Base-by-base conservation (phyloP, 2,888 invertebrate species). In the Chironomus riparius region DNA sequence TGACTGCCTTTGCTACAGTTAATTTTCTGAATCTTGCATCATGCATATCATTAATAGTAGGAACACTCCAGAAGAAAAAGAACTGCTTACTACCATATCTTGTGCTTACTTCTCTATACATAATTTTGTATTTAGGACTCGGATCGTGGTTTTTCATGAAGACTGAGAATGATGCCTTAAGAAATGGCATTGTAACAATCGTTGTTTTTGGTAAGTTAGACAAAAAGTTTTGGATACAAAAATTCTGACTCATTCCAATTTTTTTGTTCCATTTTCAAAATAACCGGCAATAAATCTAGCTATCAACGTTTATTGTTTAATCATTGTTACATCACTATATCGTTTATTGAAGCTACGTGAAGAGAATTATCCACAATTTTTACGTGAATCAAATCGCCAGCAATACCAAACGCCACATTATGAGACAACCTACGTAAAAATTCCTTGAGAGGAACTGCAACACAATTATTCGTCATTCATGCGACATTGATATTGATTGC, bases 341-440 rank as follows among this genome's bases (percentile, higher is more conserved):
- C 56, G 56, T 22, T n/a, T 50, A 38, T 21, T 76, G 12, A 76
- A 69, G 28, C 56, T 76, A n/a, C 68, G 69, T 6, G 76, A 76
- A 24, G 50, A 56, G 24, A 76, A 76, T 12, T 76, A 76, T 76
- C 76, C 76, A 18, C 56, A 50, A 15, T 76, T 76, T 50, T 21
- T 76, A n/a, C 68, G 76, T 18, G 56, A 76, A 50, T 56, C 76
- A 2, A 68, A 68, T 15, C 68, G 76, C 6, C 38, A 28, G 47
- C 65, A 68, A 21, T 47, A 68, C 10, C 75, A 75, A 48, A 24
- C 28, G 7, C 74, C 61, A 47, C 61, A 74, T 48, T 76, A 69
- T 21, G 76, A 76, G 28, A 69, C 76, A 47, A 69, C 76, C 69
- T 76, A 76, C 61, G 76, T 76, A 5, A 68, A 69, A 50, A 69